A percentile compares a stretch with the other conserved stretches of the same genome.
Conservation (phyloP, 2,797 vertebrate species). For the Ctenopoma kingsleyae region DNA sequence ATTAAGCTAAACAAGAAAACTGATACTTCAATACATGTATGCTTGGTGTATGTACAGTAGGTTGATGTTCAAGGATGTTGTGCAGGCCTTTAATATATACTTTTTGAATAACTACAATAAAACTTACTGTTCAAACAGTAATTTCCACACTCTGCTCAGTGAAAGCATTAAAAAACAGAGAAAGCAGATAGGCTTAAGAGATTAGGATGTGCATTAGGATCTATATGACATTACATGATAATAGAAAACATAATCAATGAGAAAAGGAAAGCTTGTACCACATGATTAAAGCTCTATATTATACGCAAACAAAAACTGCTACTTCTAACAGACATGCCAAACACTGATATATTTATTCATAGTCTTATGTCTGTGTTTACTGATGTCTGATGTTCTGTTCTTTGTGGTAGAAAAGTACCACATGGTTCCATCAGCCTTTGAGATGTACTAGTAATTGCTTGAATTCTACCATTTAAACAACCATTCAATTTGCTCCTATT, state of each 20-base stretch:
- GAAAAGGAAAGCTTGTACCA: background rate
- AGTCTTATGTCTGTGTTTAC: too few relatives aligned
- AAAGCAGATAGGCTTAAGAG: conserved; percentile 63
- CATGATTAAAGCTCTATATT: conserved; percentile 9
- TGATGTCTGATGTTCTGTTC: too few relatives aligned
- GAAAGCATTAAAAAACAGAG: conserved; percentile 77
- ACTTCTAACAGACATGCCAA: background rate
- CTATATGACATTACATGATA: conserved; percentile 30
- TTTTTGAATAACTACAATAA: conserved; percentile 19
- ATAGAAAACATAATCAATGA: conserved; percentile 28
- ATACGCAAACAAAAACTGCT: background rate
- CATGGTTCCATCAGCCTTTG: background rate
- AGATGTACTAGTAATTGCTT: background rate
- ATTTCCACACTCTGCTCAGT: conserved; percentile 95
- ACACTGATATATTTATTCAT: background rate
- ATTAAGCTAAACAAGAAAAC: background rate
- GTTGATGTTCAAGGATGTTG: background rate
- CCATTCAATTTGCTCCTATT: background rate
- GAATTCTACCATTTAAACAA: background rate
- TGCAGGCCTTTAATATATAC: background rate
- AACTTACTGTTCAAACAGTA: conserved; percentile 99
- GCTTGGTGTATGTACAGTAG: too few relatives aligned
- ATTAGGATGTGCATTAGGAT: conserved; percentile 45
- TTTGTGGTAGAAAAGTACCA: background rate
- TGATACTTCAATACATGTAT: background rate